Conservation (phyloP, 2,797 vertebrate species). For the Taeniopygia guttata region DNA sequence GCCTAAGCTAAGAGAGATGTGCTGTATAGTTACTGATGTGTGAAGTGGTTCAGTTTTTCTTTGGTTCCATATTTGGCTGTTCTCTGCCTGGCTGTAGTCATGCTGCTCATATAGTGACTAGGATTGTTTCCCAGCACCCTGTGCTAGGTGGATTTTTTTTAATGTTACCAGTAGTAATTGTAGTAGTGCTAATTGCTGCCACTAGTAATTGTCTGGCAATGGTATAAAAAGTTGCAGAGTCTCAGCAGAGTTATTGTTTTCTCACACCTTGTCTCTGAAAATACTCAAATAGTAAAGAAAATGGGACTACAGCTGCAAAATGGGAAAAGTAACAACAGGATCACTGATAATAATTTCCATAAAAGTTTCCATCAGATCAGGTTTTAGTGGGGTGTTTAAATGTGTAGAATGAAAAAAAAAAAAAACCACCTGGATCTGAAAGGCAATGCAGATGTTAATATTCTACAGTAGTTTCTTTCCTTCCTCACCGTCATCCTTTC, state of each 20-base stretch:
- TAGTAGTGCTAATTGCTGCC: not conserved
- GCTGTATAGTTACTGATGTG: not conserved
- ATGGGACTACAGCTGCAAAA: not conserved
- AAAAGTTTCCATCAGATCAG: not conserved
- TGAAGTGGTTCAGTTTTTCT: not conserved
- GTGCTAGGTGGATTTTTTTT: not conserved
- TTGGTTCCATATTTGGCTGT: not conserved
- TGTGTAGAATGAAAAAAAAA: not conserved
- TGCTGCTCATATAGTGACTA: not conserved
- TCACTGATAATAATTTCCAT: not conserved
- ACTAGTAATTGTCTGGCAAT: not conserved
- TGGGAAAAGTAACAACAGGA: not conserved
- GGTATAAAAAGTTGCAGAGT: not conserved
- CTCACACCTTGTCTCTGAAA: not conserved
- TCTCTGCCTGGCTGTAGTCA: not conserved
- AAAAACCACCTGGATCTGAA: not conserved
- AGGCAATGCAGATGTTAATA: not conserved
- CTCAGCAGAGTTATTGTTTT: not conserved
- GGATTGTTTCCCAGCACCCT: conserved; percentile 1
- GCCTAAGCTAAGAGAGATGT: not conserved
- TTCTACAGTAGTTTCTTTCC: not conserved
- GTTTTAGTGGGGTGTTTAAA: not conserved
- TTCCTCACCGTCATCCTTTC: not conserved
- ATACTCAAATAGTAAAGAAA: not conserved
- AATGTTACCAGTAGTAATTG: too few relatives aligned